These are phyloP conservation scores for Calliopum simillimum DNA, from an alignment of 2,888 invertebrate genomes.

Conservation along the genomic window DNA sequence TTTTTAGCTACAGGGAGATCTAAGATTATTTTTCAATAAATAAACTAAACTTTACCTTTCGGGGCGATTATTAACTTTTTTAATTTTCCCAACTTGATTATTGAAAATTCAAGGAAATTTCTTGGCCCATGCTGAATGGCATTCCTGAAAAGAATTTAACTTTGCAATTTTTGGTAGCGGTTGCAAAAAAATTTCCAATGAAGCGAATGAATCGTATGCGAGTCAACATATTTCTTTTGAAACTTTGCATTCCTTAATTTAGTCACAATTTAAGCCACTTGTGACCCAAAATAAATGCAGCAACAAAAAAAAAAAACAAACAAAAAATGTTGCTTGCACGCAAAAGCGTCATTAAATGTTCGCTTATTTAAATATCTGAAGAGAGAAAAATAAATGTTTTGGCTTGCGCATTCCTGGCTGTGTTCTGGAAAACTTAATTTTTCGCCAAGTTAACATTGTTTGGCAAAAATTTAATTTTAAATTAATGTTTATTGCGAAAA, in stretches of 20 bases:
- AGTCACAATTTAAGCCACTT: constrained; percentile 29
- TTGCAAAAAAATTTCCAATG: no score
- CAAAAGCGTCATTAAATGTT: constrained; percentile 42
- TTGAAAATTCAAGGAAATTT: no score
- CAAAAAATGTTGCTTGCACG: constrained; percentile 30
- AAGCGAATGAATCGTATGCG: no score
- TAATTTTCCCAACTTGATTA: no score
- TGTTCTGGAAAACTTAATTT: constrained; percentile 32
- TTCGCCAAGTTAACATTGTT: constrained; percentile 7
- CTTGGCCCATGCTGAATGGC: no score
- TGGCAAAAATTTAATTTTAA: background rate
- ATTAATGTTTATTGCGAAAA: background rate
- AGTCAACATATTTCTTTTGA: no score
- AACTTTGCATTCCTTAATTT: constrained; percentile 13
- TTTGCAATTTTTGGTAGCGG: no score
- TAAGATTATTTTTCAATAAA: no score
- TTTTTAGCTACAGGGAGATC: no score
- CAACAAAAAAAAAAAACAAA: constrained; percentile 15
- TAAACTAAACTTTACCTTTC: no score
- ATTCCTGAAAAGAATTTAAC: no score
- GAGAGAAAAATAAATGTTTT: constrained; percentile 20
- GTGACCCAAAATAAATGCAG: constrained; percentile 17
- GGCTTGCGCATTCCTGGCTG: constrained; percentile 20
- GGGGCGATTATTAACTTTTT: no score
- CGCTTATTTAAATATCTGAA: constrained; percentile 41